Base-by-base conservation (phyloP, 35 echinoderm and acorn worm genomes). In the Amphiura filiformis region DNA sequence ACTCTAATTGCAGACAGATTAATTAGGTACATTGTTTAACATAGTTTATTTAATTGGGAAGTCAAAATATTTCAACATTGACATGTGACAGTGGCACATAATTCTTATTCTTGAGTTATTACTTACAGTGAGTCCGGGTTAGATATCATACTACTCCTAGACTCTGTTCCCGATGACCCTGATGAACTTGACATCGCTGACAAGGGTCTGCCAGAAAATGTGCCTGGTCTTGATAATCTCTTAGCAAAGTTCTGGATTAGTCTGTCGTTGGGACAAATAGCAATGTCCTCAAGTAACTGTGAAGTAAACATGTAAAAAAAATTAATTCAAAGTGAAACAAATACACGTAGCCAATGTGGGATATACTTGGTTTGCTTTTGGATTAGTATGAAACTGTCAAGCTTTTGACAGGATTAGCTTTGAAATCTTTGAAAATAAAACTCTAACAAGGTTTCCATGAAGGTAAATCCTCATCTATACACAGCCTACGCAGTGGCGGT, bases 241-340 rank as follows among this genome's bases (percentile, higher is more conserved):
- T 88, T 88, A 0, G 95, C 88, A 81, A 93, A 93, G 41, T 88
- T 91, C 80, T 97, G 95, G 83, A 93, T 89, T 85, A 93, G 61
- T 61, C 88, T 93, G 41, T 93, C 91, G 23, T 97, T 93, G 61
- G 88, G 92, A 5, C 84, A 84, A 35, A 93, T 49, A 13, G 95
- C 88, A 56, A 97, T 87, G 28, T 90, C 87, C 44, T 97, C 95
- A 4, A 97, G 85, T 70, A 97, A 81, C 91, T 97, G 76, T 32
- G 56, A 78, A 83, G 39, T 56, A 32, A 56, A 80, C 5, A 13
- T 13, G 11, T 9, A 77, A 35, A 35, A 77, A 77, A 30, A 35
- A 77, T 12, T 28, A 31, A n/a, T n/a, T n/a, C n/a, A n/a, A n/a
- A n/a, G n/a, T n/a, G n/a, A n/a, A n/a, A n/a, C n/a, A n/a, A n/a